Percentiles rank a stretch among this genome's conserved stretches.
These are phyloP conservation scores for Paratrypauchen microcephalus DNA, from an alignment of 2,797 vertebrate species.

Conservation along the genomic window DNA sequence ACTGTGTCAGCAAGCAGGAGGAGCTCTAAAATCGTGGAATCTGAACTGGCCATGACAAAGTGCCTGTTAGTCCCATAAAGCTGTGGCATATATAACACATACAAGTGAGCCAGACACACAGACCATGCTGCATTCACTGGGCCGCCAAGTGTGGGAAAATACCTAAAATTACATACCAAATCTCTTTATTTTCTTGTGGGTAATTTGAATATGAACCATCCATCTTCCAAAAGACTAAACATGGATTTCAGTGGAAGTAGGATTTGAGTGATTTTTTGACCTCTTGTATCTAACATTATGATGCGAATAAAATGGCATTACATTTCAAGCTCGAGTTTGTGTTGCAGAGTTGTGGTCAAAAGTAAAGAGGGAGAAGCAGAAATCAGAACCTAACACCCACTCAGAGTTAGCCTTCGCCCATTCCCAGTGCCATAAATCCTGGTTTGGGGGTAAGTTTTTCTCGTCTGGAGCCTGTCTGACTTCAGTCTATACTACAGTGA, in stretches of 20 bases:
- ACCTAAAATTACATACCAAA: not conserved
- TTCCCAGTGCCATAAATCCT: constrained; percentile 59
- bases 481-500: constrained; percentile 27
- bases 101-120: constrained; percentile 5
- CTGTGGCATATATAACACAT: constrained; percentile 5
- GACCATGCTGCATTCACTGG: not conserved
- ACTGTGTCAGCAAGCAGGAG: not conserved
- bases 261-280: constrained; percentile 27
- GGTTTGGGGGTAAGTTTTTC: constrained; percentile 55
- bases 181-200: not conserved
- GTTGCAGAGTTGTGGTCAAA: constrained; percentile 26
- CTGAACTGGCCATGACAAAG: not conserved
- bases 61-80: not conserved
- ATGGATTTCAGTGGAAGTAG: not conserved
- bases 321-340: constrained; percentile 23
- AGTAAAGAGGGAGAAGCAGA: constrained; percentile 32
- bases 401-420: constrained; percentile 23
- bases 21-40: constrained; percentile 1
- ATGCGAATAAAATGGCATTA: constrained; percentile 12
- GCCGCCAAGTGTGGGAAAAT: not conserved
- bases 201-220: not conserved
- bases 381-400: constrained; percentile 39
- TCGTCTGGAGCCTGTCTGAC: constrained; percentile 45
- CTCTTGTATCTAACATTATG: constrained; percentile 26
- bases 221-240: not conserved